Conservation (phyloP, 2,797 vertebrate species). For the Siniperca undulata region DNA sequence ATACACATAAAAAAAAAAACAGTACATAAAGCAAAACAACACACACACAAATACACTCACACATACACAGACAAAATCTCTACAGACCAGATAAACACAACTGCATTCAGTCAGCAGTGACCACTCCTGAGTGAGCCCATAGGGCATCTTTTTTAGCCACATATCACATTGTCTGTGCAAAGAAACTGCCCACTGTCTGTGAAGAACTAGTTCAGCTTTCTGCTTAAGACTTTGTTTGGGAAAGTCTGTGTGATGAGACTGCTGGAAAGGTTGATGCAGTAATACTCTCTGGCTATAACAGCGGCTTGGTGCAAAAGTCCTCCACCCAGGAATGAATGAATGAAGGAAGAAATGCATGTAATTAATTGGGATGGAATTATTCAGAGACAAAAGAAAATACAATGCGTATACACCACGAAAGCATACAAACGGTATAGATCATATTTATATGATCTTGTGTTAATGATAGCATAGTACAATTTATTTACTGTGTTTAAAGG, state of each 20-base stretch:
- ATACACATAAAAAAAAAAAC: no score
- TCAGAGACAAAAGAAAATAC: not conserved
- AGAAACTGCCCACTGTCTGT: conserved; percentile 2
- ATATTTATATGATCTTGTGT: not conserved
- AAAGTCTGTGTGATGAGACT: not conserved
- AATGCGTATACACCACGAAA: not conserved
- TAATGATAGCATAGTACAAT: not conserved
- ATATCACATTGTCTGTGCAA: not conserved
- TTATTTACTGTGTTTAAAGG: not conserved
- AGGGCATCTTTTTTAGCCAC: not conserved
- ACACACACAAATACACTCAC: no score
- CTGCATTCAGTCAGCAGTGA: conserved; percentile 2
- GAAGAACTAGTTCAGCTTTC: conserved; percentile 10
- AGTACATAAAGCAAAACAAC: no score
- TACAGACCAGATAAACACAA: not conserved
- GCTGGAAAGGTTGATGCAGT: conserved; percentile 16
- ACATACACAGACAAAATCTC: no score
- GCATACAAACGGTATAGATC: no score
- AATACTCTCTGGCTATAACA: not conserved
- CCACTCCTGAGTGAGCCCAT: not conserved
- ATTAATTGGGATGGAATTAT: not conserved
- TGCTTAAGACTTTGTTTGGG: not conserved
- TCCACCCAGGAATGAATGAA: not conserved
- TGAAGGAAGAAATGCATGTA: not conserved
- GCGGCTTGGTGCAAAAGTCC: not conserved